Evolutionary conservation across 92 coral and sea anemone genomes (phyloP).

Genomic region (Porites divaricata): DNA sequence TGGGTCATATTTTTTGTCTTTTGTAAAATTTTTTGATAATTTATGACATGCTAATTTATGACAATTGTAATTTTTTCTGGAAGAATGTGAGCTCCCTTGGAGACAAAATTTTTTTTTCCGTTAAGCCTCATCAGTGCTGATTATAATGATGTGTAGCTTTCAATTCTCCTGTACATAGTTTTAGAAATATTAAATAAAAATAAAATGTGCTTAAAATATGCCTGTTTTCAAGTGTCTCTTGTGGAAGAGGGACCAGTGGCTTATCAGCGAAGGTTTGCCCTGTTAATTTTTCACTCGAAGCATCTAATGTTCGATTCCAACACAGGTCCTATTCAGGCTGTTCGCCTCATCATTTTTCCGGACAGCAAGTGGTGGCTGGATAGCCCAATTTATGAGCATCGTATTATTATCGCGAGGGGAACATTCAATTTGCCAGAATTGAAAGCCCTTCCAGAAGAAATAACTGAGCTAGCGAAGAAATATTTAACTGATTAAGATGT

Average conservation of each 20-base stretch:
- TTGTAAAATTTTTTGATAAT: no score
- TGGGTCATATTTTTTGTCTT: no score
- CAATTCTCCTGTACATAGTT: conserved; percentile 10
- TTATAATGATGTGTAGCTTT: conserved; percentile 2
- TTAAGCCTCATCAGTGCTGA: conserved; percentile 11
- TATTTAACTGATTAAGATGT: conserved; percentile 18
- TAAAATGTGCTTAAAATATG: no score
- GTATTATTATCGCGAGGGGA: no score
- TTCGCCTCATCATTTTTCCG: conserved; percentile 20
- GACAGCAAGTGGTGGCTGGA: conserved; percentile 36
- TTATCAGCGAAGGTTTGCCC: conserved; percentile 2
- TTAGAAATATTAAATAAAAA: background rate
- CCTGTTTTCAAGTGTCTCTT: conserved; percentile 10
- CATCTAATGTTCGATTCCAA: conserved; percentile 9
- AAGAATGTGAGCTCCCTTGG: background rate
- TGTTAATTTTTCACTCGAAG: conserved; percentile 10
- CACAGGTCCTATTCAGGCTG: conserved; percentile 43
- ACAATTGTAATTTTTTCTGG: background rate
- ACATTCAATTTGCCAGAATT: conserved; percentile 24
- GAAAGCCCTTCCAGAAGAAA: conserved; percentile 46
- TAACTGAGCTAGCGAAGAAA: conserved; percentile 33
- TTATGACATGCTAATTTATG: no score
- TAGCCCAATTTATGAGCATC: conserved; percentile 22
- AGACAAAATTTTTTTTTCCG: background rate
- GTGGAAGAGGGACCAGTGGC: conserved; percentile 16